phyloP scores from a whole-genome alignment of 1,140 invertebrate species.

The Drosophila serrata region DNA sequence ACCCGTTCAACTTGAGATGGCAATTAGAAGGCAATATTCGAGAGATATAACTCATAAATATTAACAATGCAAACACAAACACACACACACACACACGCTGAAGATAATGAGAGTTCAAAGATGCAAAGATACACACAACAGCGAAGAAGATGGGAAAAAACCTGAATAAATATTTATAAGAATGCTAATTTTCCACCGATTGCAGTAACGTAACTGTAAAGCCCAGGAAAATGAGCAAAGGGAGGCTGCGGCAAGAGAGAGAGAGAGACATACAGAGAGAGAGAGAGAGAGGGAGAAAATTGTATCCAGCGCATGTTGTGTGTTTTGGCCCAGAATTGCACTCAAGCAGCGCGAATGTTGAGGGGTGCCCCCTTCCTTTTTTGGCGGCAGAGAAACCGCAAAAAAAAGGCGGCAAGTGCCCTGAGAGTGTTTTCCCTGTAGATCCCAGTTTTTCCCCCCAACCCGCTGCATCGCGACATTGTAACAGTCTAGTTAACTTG shows the following conservation, averaged over 20 bases:
- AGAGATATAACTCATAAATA: conserved; percentile 65
- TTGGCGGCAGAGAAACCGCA: conserved; percentile 46
- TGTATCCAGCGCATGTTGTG: conserved; percentile 60
- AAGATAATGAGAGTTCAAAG: conserved; percentile 53
- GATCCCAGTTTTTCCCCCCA: background rate
- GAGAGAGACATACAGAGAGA: background rate
- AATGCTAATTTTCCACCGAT: conserved; percentile 67
- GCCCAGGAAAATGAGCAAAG: conserved; percentile 35
- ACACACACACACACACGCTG: conserved; percentile 11
- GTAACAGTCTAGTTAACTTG: conserved; percentile 82
- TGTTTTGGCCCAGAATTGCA: conserved; percentile 72
- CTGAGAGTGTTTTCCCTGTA: conserved; percentile 24
- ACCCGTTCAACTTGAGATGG: conserved; percentile 75
- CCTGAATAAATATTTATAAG: conserved; percentile 76
- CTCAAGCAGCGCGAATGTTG: conserved; percentile 51
- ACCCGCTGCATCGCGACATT: conserved; percentile 56
- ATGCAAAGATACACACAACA: conserved; percentile 36
- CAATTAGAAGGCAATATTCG: conserved; percentile 59
- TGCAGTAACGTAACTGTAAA: conserved; percentile 66
- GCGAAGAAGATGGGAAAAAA: conserved; percentile 46
- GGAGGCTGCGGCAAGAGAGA: background rate
- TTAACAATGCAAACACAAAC: conserved; percentile 52
- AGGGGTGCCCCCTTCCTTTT: conserved; percentile 8
- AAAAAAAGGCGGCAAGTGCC: conserved; percentile 63
- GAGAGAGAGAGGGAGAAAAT: conserved; percentile 4